Conservation (phyloP, 2,113 vertebrate genomes). For the Nymphicus hollandicus region DNA sequence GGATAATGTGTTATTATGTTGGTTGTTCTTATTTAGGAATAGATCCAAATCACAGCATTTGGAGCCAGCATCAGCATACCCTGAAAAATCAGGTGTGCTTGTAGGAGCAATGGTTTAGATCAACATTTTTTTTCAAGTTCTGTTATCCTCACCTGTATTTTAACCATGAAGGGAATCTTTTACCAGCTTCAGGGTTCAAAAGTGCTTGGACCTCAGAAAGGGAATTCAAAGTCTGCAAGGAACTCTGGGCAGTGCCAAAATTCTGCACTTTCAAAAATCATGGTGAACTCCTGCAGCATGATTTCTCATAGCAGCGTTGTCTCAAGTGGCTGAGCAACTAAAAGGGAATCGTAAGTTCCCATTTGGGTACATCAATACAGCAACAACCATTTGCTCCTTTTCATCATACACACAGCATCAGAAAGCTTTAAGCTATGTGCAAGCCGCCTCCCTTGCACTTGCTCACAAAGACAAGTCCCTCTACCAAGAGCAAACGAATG, state of each 20-base stretch:
- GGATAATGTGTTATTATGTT: neutral
- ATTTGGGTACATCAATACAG: neutral
- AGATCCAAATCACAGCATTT: constrained; percentile 18
- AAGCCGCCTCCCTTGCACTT: neutral
- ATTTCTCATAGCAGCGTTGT: neutral
- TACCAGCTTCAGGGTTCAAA: neutral
- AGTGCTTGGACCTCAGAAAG: neutral
- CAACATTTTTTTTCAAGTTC: neutral
- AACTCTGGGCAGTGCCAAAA: neutral
- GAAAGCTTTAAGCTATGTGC: neutral
- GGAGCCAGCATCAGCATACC: neutral
- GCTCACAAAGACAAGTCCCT: neutral
- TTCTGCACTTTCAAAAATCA: neutral
- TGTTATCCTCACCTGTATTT: neutral
- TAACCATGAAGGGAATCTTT: neutral
- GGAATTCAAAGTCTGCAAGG: neutral
- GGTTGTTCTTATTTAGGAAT: neutral
- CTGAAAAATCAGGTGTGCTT: neutral
- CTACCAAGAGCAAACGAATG: neutral
- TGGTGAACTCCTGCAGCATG: neutral
- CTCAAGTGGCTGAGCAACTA: neutral
- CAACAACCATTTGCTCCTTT: neutral
- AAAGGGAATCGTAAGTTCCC: neutral
- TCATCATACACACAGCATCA: accelerated
- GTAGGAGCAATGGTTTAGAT: neutral